Percentiles rank a stretch among this genome's conserved stretches.
These are phyloP conservation scores for Calonectris borealis DNA, from an alignment of 2,113 vertebrate genomes.

Conservation along the genomic window DNA sequence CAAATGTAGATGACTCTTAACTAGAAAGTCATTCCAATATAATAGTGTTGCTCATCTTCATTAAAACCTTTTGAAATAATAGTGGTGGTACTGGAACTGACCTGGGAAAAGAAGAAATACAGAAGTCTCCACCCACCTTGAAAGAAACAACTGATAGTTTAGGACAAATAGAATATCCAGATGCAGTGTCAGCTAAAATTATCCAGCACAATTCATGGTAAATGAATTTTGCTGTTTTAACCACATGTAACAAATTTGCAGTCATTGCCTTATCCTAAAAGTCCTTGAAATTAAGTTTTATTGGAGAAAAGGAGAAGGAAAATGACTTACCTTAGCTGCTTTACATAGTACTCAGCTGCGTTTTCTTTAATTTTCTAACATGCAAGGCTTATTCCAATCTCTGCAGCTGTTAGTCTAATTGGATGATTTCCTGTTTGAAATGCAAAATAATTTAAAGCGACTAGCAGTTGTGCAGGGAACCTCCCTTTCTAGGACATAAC, in stretches of 20 bases:
- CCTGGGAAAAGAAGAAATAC: background rate
- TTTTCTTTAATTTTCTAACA: slow-evolving; percentile 58
- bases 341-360: slow-evolving; percentile 1
- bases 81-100: background rate
- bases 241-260: background rate
- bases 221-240: background rate
- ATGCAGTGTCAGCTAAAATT: background rate
- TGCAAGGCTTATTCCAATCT: slow-evolving; percentile 40
- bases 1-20: background rate
- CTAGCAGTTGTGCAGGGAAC: slow-evolving; percentile 62
- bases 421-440: slow-evolving; percentile 72
- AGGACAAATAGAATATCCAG: background rate
- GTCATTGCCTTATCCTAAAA: background rate
- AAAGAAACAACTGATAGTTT: background rate
- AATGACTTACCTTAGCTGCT: slow-evolving; percentile 6
- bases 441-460: slow-evolving; percentile 69
- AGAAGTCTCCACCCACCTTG: background rate
- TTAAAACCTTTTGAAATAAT: background rate
- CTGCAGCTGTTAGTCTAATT: slow-evolving; percentile 67
- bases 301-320: background rate
- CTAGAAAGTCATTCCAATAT: background rate
- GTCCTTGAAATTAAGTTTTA: slow-evolving; percentile 37
- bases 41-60: background rate
- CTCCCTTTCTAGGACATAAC: slow-evolving; percentile 63
- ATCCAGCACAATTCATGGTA: background rate